Base-by-base conservation (phyloP, 2,888 invertebrate genomes). In the Chloroclysta siterata region DNA sequence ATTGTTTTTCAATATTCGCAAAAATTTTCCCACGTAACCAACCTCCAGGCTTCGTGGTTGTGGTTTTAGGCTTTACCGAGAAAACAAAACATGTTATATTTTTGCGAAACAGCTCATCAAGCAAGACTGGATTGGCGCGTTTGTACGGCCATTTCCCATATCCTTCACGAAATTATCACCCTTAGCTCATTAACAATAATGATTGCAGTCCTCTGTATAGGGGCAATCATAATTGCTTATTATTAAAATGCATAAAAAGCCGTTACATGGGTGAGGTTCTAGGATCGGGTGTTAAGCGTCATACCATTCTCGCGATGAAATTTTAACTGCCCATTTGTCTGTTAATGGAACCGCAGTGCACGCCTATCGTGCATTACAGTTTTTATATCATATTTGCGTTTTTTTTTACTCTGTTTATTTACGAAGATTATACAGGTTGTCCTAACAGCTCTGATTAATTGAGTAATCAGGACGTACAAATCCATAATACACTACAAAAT, bases 81-180 rank as follows among this genome's bases (percentile, higher is more conserved):
- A 52, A 64, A 65, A 63, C 29, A 59, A 69, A 68, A 68, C 63
- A 65, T 53, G 69, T 68, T 59, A 64, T 54, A 41, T 68, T 72
- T 73, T 73, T 72, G 68, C 71, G 68, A 71, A 73, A 69, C 63
- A 68, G 65, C 70, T 67, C 71, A 71, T 70, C 71, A 71, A 57
- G 63, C 60, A 56, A 61, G 61, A 67, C 74, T 71, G 72, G 71
- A 73, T 71, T 72, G 69, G 68, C 69, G 69, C 63, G 70, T 73
- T 69, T 65, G 54, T 22, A 14, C 5, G 13, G 8, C 14, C 36
- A 53, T 11, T 60, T 60, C n/a, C 52, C 13, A 41, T n/a, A 29
- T 48, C 33, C 22, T 46, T 6, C 41, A 51, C 58, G 36, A 66
- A 53, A 70, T 53, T 63, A 48, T 47, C 61, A 53, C 33, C 66